Conservation (phyloP, 2,888 invertebrate genomes). For the Hemistola chrysoprasaria region DNA sequence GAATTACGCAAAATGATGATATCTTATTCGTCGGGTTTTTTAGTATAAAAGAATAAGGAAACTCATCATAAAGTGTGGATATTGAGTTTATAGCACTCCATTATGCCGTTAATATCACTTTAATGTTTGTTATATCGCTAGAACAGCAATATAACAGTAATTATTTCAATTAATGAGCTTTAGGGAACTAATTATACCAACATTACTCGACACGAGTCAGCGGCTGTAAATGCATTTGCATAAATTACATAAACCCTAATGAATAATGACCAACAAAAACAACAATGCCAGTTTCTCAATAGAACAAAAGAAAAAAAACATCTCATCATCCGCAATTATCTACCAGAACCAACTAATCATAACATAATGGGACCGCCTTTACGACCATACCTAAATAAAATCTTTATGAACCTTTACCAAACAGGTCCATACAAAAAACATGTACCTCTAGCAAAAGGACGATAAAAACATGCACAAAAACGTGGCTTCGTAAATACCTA, state of each 20-base stretch:
- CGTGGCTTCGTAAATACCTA: constrained; percentile 63
- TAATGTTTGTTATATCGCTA: no score
- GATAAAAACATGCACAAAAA: constrained; percentile 43
- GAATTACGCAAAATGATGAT: no score
- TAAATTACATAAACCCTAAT: constrained; percentile 23
- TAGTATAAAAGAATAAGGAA: no score
- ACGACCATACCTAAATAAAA: constrained; percentile 59
- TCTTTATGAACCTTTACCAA: constrained; percentile 53
- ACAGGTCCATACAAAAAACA: constrained; percentile 56
- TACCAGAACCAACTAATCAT: constrained; percentile 58
- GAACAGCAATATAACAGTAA: no score
- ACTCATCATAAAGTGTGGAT: no score
- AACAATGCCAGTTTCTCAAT: constrained; percentile 26
- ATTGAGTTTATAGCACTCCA: no score
- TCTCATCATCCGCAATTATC: constrained; percentile 67
- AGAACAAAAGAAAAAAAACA: constrained; percentile 44
- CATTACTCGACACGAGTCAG: constrained; percentile 9
- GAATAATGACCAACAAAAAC: constrained; percentile 32
- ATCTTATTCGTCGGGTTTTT: no score
- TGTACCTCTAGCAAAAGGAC: constrained; percentile 41
- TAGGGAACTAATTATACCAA: constrained; percentile 7
- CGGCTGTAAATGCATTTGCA: constrained; percentile 22
- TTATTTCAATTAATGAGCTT: no score
- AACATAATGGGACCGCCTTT: constrained; percentile 65
- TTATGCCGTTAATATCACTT: no score